Evolutionary conservation across 2,113 vertebrate genomes (phyloP).

Genomic region (Acrocephalus arundinaceus): DNA sequence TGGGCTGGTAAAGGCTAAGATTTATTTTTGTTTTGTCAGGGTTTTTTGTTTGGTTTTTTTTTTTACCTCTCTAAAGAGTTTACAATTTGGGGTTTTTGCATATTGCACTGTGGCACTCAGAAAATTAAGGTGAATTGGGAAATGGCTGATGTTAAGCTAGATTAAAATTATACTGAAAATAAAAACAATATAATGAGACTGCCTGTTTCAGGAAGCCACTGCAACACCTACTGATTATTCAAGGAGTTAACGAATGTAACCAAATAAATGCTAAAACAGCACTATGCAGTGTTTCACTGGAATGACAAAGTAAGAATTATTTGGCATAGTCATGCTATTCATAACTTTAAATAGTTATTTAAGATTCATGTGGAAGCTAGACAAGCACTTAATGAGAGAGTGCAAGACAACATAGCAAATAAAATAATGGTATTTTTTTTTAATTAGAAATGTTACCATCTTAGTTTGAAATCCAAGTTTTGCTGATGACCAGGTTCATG

Average conservation of each 20-base stretch:
- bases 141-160: not conserved
- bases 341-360: not conserved
- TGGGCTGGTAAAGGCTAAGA: not conserved
- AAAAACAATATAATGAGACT: not conserved
- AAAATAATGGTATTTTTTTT: not conserved
- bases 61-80: not conserved
- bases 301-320: not conserved
- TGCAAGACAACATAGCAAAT: not conserved
- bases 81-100: not conserved
- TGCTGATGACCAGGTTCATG: not conserved
- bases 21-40: not conserved
- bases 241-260: not conserved
- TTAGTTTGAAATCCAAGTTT: not conserved
- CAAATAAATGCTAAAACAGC: not conserved
- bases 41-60: not conserved
- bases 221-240: not conserved
- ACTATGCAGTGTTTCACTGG: not conserved
- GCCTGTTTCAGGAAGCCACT: not conserved
- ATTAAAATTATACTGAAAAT: not conserved
- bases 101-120: not conserved
- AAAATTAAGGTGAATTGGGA: not conserved
- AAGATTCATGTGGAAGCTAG: not conserved
- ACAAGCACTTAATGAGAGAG: not conserved
- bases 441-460: not conserved
- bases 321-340: not conserved